Evolutionary conservation across 2,888 invertebrate species (phyloP).

Genomic region (Microchrysa polita): DNA sequence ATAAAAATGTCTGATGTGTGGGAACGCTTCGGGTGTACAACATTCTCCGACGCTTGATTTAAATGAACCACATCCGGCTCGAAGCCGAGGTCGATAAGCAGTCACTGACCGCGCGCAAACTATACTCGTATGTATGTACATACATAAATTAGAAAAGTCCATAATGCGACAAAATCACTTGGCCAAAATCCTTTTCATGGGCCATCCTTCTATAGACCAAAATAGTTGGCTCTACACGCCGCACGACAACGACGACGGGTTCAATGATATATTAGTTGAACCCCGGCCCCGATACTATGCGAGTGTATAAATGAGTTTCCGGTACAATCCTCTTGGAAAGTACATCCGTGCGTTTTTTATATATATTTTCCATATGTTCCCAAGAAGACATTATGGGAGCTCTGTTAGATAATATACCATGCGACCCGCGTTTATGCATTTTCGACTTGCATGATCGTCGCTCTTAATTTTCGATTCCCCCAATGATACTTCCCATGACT

Average conservation of each 20-base stretch:
- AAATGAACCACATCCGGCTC: too few relatives aligned
- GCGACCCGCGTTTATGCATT: too few relatives aligned
- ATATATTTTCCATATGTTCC: too few relatives aligned
- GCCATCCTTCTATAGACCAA: background rate
- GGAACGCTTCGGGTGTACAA: background rate
- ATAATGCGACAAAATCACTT: constrained; percentile 5
- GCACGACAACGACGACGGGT: too few relatives aligned
- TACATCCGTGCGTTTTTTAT: too few relatives aligned
- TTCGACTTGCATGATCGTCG: too few relatives aligned
- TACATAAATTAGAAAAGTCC: background rate
- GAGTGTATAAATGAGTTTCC: background rate
- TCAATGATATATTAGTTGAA: background rate
- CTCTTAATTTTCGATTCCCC: too few relatives aligned
- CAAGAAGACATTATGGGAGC: too few relatives aligned
- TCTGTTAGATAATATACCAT: too few relatives aligned
- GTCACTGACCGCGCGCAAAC: background rate
- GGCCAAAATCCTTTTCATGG: background rate
- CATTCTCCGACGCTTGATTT: background rate
- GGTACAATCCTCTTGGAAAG: background rate
- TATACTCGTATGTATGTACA: background rate
- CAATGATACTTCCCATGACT: too few relatives aligned
- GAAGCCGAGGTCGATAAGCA: background rate
- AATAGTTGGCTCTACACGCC: background rate
- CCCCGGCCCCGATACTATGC: background rate
- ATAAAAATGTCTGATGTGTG: background rate